Evolutionary conservation across 1,140 invertebrate genomes (phyloP), one percentile per base, ranked within the genome.

Genomic region (Euborellia annulipes): DNA sequence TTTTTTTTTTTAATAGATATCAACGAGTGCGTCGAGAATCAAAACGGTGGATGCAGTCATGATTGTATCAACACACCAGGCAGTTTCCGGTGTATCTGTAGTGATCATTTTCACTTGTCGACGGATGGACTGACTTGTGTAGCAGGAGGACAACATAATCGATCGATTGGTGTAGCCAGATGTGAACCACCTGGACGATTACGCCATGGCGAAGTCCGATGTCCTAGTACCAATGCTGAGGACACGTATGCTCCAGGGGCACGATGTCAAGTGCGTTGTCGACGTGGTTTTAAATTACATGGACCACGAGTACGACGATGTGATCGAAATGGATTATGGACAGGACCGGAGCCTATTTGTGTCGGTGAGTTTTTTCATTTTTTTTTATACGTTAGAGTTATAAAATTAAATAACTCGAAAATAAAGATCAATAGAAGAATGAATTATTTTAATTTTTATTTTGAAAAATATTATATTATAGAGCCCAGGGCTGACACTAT

Each of bases 201-300:
- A 11, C 37, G 50, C 2, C 55, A 64, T 47, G 62, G 65, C 18
- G 50, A 54, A 21, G 59, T 67, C 20, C 58, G 54, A 4, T 69
- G 67, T 47, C 55, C 60, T 2, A 52, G 53, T 3, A 56, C 60
- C 39, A 58, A 60, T 44, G 49, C 50, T 7, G 56, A 55, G 22
- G 46, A 47, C 6, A 42, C 45, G 36, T 52, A 52, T 19, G 55
- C 58, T 3, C 34, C 51, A 34, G 71, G 68, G 34, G 70, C 72
- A 6, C 64, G 66, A 48, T 79, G 76, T 57, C 63, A 68, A 40
- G 60, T 76, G 27, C 63, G 63, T 56, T 78, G 75, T 55, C 58
- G 61, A 43, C 55, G 61, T 48, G 68, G 65, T 14, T 76, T 63
- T 51, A 62, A 58, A 43, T 52, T 76, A 3, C 56, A 65, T 36